A percentile compares a stretch with the other conserved stretches of the same genome.
These are phyloP conservation scores for Daktulosphaira vitifoliae DNA, from an alignment of 1,140 invertebrate species.

Conservation along the genomic window DNA sequence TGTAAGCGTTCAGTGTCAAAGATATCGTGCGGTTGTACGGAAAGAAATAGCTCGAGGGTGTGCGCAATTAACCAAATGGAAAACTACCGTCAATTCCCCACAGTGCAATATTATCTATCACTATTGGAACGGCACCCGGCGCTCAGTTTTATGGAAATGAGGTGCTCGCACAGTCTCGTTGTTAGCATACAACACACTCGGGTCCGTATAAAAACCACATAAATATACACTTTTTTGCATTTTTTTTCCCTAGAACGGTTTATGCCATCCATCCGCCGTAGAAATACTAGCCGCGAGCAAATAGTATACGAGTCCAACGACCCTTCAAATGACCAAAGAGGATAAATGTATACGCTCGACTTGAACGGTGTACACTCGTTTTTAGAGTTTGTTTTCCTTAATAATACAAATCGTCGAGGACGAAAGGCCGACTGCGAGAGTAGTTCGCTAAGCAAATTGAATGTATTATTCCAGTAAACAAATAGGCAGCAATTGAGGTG, in stretches of 20 bases:
- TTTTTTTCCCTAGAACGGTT: background rate
- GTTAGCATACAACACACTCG: slow-evolving; percentile 21
- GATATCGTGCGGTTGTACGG: background rate
- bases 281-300: too few relatives aligned
- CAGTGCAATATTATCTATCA: slow-evolving; percentile 31
- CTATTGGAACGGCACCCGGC: background rate
- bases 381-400: too few relatives aligned
- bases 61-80: slow-evolving; percentile 29
- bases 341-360: too few relatives aligned
- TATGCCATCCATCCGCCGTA: too few relatives aligned
- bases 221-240: slow-evolving; percentile 13
- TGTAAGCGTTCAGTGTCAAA: slow-evolving; percentile 10
- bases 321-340: too few relatives aligned
- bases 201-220: slow-evolving; percentile 31
- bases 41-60: slow-evolving; percentile 18
- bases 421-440: too few relatives aligned
- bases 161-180: background rate
- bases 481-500: too few relatives aligned
- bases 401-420: too few relatives aligned
- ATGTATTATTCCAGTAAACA: too few relatives aligned
- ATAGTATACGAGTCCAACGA: too few relatives aligned
- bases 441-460: too few relatives aligned
- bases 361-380: too few relatives aligned
- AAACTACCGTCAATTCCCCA: slow-evolving; percentile 13
- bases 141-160: slow-evolving; percentile 20